Percentiles rank a stretch among this genome's conserved stretches.
phyloP scores from a whole-genome alignment of 2,888 invertebrate species.

The Melanophora roralis region DNA sequence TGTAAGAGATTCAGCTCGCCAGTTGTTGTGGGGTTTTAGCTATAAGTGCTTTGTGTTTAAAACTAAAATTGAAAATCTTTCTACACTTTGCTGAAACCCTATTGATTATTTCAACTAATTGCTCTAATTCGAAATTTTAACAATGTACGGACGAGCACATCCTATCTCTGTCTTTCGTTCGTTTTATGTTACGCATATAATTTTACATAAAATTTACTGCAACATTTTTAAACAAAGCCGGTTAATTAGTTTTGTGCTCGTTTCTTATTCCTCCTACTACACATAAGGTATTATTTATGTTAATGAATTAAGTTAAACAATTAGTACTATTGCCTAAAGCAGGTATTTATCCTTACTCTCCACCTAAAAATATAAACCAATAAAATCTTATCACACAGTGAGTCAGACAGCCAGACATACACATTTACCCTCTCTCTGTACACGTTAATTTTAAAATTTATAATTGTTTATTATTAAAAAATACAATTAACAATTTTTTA shows the following conservation, averaged over 20 bases:
- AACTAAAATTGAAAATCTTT: conserved; percentile 49
- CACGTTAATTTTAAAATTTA: conserved; percentile 3
- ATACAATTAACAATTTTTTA: conserved; percentile 22
- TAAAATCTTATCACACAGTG: too few relatives aligned
- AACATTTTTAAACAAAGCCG: conserved; percentile 11
- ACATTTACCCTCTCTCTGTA: neutral
- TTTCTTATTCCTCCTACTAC: neutral
- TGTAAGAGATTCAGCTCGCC: neutral
- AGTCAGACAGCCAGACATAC: too few relatives aligned
- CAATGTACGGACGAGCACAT: neutral
- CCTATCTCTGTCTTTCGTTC: neutral
- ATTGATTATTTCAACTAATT: conserved; percentile 61
- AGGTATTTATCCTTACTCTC: too few relatives aligned
- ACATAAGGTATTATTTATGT: neutral
- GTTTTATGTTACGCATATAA: neutral
- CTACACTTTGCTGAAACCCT: conserved; percentile 45
- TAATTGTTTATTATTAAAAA: conserved; percentile 21
- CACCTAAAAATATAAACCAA: too few relatives aligned
- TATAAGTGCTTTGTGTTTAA: conserved; percentile 3
- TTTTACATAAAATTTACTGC: too few relatives aligned
- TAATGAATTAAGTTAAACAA: conserved; percentile 35
- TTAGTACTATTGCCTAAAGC: conserved; percentile 18
- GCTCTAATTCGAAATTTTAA: conserved; percentile 50
- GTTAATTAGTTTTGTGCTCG: conserved; percentile 23
- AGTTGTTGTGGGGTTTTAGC: neutral